phyloP scores from a whole-genome alignment of 2,113 vertebrate genomes.

The Cephalopterus ornatus region DNA sequence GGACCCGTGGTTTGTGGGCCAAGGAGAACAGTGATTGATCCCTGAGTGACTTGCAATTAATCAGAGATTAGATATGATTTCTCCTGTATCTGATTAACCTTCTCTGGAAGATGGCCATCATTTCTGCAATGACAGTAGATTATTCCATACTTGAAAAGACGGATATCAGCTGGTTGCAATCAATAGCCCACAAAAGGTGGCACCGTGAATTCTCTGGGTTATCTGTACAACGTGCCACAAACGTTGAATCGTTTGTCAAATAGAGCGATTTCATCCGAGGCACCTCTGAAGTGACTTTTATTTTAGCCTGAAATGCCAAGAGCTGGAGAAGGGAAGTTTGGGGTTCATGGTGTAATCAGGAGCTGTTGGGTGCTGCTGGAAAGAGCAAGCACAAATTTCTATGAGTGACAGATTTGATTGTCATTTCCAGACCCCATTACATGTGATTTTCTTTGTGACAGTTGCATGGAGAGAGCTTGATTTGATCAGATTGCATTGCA shows the following conservation, averaged over 20 bases:
- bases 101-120: constrained; percentile 62
- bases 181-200: constrained; percentile 69
- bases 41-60: constrained; percentile 33
- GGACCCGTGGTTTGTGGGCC: not conserved
- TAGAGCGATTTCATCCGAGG: not conserved
- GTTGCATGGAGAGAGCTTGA: not conserved
- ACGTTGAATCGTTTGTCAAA: not conserved
- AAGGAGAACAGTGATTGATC: constrained; percentile 22
- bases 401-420: constrained; percentile 8
- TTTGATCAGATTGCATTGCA: not conserved
- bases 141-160: constrained; percentile 70
- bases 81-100: constrained; percentile 77
- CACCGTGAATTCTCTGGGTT: constrained; percentile 68
- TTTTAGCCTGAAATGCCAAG: not conserved
- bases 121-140: constrained; percentile 71
- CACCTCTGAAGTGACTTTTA: constrained; percentile 12
- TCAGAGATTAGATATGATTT: constrained; percentile 49
- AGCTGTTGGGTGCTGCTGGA: not conserved
- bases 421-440: constrained; percentile 12
- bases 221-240: constrained; percentile 66
- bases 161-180: constrained; percentile 75
- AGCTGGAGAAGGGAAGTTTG: not conserved
- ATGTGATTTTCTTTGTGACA: constrained; percentile 15
- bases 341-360: constrained; percentile 31
- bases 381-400: not conserved